Percentiles rank a stretch among this genome's conserved stretches.
Evolutionary conservation across 2,888 invertebrate genomes (phyloP).

Genomic region (Neoascia interrupta): DNA sequence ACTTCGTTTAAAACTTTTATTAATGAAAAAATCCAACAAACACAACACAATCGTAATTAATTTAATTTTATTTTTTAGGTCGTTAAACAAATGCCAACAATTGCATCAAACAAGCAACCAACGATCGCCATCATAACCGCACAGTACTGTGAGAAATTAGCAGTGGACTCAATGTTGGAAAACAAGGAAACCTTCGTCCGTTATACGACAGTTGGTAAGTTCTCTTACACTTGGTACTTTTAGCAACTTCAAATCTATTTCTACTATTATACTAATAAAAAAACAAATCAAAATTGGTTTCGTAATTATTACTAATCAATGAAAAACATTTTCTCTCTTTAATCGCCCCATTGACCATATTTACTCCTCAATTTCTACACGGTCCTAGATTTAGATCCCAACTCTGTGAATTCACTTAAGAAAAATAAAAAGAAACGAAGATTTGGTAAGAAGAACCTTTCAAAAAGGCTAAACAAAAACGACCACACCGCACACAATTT

Average conservation of each 20-base stretch:
- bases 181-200: constrained; percentile 97
- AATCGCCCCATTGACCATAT: constrained; percentile 42
- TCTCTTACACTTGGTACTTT: not conserved
- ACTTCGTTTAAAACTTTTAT: no score
- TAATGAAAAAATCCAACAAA: no score
- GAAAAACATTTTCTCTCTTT: constrained; percentile 70
- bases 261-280: constrained; percentile 49
- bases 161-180: constrained; percentile 98
- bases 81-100: constrained; percentile 96
- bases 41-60: no score
- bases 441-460: constrained; percentile 78
- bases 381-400: constrained; percentile 77
- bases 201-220: constrained; percentile 97
- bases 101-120: constrained; percentile 93
- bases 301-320: constrained; percentile 43
- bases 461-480: constrained; percentile 29
- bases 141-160: constrained; percentile 97
- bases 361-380: constrained; percentile 67
- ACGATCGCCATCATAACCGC: constrained; percentile 99
- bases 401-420: constrained; percentile 79
- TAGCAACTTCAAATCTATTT: not conserved
- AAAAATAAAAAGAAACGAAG: constrained; percentile 79
- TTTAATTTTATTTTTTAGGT: constrained; percentile 81
- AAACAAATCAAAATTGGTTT: constrained; percentile 18
- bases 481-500: constrained; percentile 10